These are phyloP conservation scores for Hydrotaea diabolus DNA, from an alignment of 2,888 invertebrate species.

Conservation along the genomic window DNA sequence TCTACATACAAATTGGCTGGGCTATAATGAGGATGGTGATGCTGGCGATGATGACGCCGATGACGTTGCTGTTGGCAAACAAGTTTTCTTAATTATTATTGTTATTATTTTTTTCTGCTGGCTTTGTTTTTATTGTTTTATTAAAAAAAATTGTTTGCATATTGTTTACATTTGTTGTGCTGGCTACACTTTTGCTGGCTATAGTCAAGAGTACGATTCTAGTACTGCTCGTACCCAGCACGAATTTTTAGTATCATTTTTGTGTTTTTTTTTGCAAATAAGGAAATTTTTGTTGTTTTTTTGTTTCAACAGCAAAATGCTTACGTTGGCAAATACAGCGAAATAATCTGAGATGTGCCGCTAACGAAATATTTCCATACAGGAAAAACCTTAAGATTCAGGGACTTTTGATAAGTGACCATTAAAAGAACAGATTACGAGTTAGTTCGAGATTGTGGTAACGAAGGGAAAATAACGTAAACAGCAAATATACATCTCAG, in stretches of 20 bases:
- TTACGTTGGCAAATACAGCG: not conserved
- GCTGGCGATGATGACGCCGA: conserved; percentile 10
- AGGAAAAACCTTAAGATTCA: conserved; percentile 6
- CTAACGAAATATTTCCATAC: not conserved
- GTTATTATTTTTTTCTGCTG: conserved; percentile 27
- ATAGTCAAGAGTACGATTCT: not conserved
- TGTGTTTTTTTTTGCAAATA: conserved; percentile 3
- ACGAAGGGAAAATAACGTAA: not conserved
- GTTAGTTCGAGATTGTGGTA: not conserved
- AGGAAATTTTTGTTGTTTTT: not conserved
- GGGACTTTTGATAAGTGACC: not conserved
- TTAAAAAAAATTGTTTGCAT: not conserved
- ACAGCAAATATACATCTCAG: not conserved
- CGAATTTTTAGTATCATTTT: not conserved
- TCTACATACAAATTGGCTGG: not conserved
- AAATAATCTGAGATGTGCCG: not conserved
- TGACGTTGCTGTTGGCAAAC: conserved; percentile 53
- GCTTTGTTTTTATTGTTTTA: conserved; percentile 21
- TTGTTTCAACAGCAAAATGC: not conserved
- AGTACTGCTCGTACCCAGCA: conserved; percentile 20
- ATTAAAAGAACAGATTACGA: too few relatives aligned
- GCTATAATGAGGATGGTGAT: not conserved
- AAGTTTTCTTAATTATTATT: conserved; percentile 64
- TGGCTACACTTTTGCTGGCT: not conserved
- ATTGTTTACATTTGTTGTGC: not conserved